These are phyloP conservation scores for Exocentrus adspersus DNA, from an alignment of 2,888 invertebrate genomes.

Conservation along the genomic window DNA sequence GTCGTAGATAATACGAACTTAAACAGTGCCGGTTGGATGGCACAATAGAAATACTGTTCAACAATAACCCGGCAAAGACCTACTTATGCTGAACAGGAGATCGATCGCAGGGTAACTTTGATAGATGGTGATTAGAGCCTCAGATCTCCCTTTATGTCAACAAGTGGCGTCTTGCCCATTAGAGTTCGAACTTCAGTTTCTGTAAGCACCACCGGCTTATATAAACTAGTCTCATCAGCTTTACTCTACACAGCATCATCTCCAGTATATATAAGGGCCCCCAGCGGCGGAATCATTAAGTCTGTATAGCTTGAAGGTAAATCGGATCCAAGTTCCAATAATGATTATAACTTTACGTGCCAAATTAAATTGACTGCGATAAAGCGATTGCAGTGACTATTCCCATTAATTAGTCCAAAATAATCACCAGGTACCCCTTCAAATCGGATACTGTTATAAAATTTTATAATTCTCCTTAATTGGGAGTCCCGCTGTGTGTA, in stretches of 20 bases:
- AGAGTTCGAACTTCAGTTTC: constrained; percentile 25
- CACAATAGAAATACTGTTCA: neutral
- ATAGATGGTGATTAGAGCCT: constrained; percentile 22
- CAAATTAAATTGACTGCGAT: constrained; percentile 39
- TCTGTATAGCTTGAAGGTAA: constrained; percentile 27
- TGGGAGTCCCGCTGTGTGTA: constrained; percentile 22
- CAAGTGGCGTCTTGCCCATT: constrained; percentile 28
- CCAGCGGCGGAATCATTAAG: constrained; percentile 22
- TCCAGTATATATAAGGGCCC: constrained; percentile 21
- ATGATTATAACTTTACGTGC: constrained; percentile 43
- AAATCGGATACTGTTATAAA: constrained; percentile 40
- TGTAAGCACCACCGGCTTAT: constrained; percentile 24
- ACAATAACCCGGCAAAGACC: constrained; percentile 8
- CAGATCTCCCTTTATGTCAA: constrained; percentile 26
- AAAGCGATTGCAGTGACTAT: constrained; percentile 37
- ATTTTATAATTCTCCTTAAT: constrained; percentile 39
- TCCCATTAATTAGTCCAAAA: constrained; percentile 40
- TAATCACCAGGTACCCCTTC: constrained; percentile 38
- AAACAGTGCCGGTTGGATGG: neutral
- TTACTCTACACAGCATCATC: constrained; percentile 13
- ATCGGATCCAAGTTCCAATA: constrained; percentile 32
- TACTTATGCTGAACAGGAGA: constrained; percentile 22
- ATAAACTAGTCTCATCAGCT: constrained; percentile 28
- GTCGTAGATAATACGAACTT: too few species aligned
- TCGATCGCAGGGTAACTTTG: constrained; percentile 23